Evolutionary conservation across 1,140 invertebrate species (phyloP).

Genomic region (Caenorhabditis brenneri): DNA sequence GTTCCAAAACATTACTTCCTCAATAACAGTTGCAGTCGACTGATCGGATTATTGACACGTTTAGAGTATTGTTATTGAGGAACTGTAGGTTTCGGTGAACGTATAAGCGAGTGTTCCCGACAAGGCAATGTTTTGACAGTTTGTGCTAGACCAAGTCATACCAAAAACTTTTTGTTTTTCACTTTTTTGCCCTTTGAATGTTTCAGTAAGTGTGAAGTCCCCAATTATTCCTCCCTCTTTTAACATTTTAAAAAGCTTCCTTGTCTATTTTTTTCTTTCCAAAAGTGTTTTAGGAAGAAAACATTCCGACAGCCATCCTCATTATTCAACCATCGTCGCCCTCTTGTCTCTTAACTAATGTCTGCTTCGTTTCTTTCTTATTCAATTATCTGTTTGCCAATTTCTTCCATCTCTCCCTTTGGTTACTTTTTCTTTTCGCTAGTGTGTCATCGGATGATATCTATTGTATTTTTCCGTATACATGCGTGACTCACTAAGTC

Average conservation of each 20-base stretch:
- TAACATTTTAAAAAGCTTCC: not conserved
- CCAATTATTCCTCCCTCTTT: not conserved
- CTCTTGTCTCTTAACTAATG: constrained; percentile 13
- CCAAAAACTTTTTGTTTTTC: too few species aligned
- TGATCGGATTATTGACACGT: too few species aligned
- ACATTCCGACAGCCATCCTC: not conserved
- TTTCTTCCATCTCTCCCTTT: not conserved
- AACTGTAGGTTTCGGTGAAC: too few species aligned
- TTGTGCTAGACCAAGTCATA: too few species aligned
- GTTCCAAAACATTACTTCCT: too few species aligned
- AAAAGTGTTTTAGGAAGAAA: not conserved
- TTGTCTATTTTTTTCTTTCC: constrained; percentile 13
- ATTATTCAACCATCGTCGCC: not conserved
- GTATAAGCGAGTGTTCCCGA: too few species aligned
- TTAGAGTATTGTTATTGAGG: too few species aligned
- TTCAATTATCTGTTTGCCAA: constrained; percentile 25
- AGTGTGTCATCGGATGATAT: not conserved
- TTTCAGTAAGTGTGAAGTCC: constrained; percentile 8
- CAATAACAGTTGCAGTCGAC: too few species aligned
- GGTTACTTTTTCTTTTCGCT: not conserved
- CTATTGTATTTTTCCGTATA: not conserved
- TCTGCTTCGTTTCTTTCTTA: constrained; percentile 16
- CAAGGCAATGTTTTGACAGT: too few species aligned
- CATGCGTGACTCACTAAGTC: not conserved
- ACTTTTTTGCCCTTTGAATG: not conserved